Base-by-base conservation (phyloP, 1,140 invertebrate species). In the Leptopilina boulardi region DNA sequence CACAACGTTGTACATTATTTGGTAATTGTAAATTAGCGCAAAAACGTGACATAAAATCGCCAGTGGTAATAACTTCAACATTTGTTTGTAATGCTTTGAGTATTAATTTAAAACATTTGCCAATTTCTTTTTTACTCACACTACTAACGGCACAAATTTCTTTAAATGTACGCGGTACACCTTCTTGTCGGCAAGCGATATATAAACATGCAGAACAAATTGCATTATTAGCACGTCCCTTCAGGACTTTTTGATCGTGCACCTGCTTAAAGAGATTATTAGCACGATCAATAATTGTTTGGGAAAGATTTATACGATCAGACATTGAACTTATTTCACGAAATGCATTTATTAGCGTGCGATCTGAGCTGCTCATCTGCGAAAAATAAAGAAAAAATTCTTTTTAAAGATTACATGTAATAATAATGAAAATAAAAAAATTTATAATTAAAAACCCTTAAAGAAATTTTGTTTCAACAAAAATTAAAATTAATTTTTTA, bases 71-170 rank as follows among this genome's bases (percentile, higher is more conserved):
- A 11, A 99, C 93, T 87, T 99, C 98, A 0, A 99, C 98, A 78
- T 96, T 99, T 0, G 99, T 99, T 86, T 97, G 95, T 4, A 99
- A 91, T 0, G 96, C 97, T 87, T 98, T 97, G 4, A 98, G 88
- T 84, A 99, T 99, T 34, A 99, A 86, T 87, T 99, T 99, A 86
- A 99, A 99, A 87, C 97, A 98, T 82, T 98, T 91, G 2, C 99
- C 99, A 84, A 99, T 99, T 92, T 99, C 99, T 88, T 99, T 99
- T 90, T 99, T 99, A 82, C 98, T 99, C 66, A 99, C 98, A 92
- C 98, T 99, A 85, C 98, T 99, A 34, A 99, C 97, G 9, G 98
- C 98, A 92, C 98, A 99, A 71, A 99, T 99, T 94, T 99, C 98
- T 93, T 98, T 99, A 88, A 99, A 99, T 42, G 99, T 99, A 83